Conservation (phyloP, 2,113 vertebrate species). For the Sebastes schlegelii region DNA sequence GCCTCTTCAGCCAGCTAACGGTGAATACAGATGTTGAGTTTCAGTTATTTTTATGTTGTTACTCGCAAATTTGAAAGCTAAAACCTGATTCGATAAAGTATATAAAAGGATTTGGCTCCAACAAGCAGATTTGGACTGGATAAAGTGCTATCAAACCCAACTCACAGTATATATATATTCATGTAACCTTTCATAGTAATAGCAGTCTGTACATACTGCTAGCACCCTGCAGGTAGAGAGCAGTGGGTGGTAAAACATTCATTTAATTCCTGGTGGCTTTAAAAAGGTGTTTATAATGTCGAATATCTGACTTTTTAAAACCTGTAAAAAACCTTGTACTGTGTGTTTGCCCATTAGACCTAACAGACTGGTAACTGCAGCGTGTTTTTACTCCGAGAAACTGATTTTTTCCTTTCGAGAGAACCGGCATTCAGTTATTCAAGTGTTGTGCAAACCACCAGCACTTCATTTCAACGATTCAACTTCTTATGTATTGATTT, state of each 20-base stretch:
- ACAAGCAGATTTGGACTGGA: not conserved
- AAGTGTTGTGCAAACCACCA: not conserved
- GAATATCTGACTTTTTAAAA: not conserved
- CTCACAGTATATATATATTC: not conserved
- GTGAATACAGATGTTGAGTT: too few species aligned
- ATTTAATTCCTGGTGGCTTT: not conserved
- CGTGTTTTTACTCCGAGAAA: not conserved
- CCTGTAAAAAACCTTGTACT: not conserved
- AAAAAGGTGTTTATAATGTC: not conserved
- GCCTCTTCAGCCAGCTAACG: too few species aligned
- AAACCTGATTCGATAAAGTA: not conserved
- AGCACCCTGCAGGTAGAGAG: not conserved
- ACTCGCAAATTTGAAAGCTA: not conserved
- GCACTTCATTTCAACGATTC: constrained; percentile 6
- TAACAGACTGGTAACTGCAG: not conserved
- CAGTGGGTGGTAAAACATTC: not conserved
- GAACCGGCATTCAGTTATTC: constrained; percentile 21
- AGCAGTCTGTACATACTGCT: not conserved
- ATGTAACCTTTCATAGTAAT: too few species aligned
- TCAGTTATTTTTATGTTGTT: not conserved
- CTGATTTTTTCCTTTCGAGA: not conserved
- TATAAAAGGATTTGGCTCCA: not conserved
- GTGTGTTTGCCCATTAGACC: not conserved
- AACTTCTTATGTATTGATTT: constrained; percentile 17
- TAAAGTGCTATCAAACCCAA: not conserved